Conservation (phyloP, 2,797 vertebrate species). For the Phaenicophaeus curvirostris region DNA sequence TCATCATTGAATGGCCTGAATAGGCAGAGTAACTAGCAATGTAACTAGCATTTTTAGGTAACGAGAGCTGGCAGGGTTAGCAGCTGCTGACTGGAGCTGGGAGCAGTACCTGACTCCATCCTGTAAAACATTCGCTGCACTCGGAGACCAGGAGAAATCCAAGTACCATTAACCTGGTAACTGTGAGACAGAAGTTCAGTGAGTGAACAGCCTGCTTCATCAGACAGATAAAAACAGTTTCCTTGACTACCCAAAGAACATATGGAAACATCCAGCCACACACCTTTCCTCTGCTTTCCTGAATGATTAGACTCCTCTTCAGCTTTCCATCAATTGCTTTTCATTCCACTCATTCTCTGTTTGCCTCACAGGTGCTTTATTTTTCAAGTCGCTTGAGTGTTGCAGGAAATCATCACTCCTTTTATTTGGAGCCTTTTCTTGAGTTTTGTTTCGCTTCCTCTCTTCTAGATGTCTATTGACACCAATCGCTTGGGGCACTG, state of each 20-base stretch:
- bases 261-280: background rate
- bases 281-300: background rate
- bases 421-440: slow-evolving; percentile 17
- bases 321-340: slow-evolving; percentile 46
- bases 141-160: background rate
- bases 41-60: background rate
- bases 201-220: background rate
- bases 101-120: background rate
- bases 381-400: background rate
- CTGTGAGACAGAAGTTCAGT: background rate
- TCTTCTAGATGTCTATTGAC: background rate
- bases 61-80: background rate
- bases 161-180: background rate
- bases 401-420: slow-evolving; percentile 28
- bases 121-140: background rate
- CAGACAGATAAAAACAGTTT: slow-evolving; percentile 26
- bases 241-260: slow-evolving; percentile 21
- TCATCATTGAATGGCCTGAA: background rate
- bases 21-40: background rate
- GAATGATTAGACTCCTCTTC: slow-evolving; percentile 37
- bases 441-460: background rate
- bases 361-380: slow-evolving; percentile 53
- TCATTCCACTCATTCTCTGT: slow-evolving; percentile 14
- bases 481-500: background rate
- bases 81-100: background rate